Evolutionary conservation across 2,888 invertebrate genomes (phyloP).

Genomic region (Phorcus lineatus): DNA sequence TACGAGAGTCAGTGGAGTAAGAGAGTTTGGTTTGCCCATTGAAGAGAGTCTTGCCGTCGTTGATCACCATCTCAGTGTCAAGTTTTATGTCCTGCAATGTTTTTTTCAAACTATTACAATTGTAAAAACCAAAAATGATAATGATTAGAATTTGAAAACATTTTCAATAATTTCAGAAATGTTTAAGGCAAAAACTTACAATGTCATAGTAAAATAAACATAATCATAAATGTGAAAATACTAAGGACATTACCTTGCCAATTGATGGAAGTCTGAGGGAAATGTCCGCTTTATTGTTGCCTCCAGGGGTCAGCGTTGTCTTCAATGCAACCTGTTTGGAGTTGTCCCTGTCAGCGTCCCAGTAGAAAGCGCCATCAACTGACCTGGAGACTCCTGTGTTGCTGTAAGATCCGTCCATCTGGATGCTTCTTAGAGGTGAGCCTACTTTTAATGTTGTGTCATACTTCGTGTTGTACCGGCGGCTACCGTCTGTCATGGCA

Average conservation of each 20-base stretch:
- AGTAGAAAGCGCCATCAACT: slow-evolving; percentile 46
- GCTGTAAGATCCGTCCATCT: slow-evolving; percentile 47
- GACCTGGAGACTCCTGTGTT: slow-evolving; percentile 35
- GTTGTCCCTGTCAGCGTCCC: slow-evolving; percentile 63
- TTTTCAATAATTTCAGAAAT: neutral
- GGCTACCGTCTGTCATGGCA: slow-evolving; percentile 38
- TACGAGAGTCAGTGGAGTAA: slow-evolving; percentile 54
- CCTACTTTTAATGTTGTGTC: slow-evolving; percentile 49
- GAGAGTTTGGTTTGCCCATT: slow-evolving; percentile 58
- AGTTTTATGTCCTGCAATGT: neutral
- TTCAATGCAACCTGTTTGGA: slow-evolving; percentile 50
- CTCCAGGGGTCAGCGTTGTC: neutral
- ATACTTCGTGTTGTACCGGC: slow-evolving; percentile 41
- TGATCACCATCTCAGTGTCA: slow-evolving; percentile 39
- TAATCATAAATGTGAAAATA: neutral
- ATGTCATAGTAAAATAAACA: neutral
- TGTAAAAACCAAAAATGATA: neutral
- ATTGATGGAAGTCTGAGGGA: slow-evolving; percentile 52
- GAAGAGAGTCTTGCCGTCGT: slow-evolving; percentile 41
- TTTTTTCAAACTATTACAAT: neutral
- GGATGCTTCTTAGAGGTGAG: slow-evolving; percentile 57
- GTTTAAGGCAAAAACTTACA: neutral
- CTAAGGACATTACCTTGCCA: slow-evolving; percentile 32
- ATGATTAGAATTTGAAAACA: neutral
- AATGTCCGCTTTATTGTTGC: slow-evolving; percentile 44